Base-by-base conservation (phyloP, 2,797 vertebrate species). In the Hozukius guyotensis region DNA sequence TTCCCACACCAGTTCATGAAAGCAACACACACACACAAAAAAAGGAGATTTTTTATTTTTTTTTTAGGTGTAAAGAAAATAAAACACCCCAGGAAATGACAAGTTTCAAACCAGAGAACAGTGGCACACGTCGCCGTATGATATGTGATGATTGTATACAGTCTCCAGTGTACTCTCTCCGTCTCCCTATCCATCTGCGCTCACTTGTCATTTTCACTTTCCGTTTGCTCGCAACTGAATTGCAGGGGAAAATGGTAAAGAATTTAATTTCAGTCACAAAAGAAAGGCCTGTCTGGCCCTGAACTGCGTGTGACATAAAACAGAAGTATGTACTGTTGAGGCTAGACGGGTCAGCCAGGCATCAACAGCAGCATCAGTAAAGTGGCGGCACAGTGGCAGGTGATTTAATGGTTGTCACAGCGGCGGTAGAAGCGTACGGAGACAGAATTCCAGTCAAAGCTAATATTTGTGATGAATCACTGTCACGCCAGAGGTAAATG, bases 371-470 rank as follows among this genome's bases (percentile, higher is more conserved):
- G 83, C 87, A 88, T 90, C 91, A 89, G 89, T 85, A 85, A 84
- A 90, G 89, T 82, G 86, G 81, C 89, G 85, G 76, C 79, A 81
- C 82, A 8, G 59, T 94, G 92, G 90, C 93, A 95, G 93, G 92
- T 93, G 94, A 95, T 94, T 94, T 94, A 94, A 94, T 92, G 92
- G 92, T 90, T 94, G 93, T 95, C 93, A 94, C 92, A 72, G 92
- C 88, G 81, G 91, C 86, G 70, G 78, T 84, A 81, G 89, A 90
- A 92, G 91, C 88, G 89, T 83, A 89, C 86, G 81, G 92, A 93
- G 90, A 93, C 91, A 90, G 90, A 90, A 93, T 93, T 94, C 91
- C 92, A 94, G 92, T 95, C 94, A 93, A 89, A 95, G 89, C 91
- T 92, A 94, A 93, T 95, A 92, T 93, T 94, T 93, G 90, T 94